phyloP scores from a whole-genome alignment of 2,797 vertebrate species.

The Acestrorhynchus altus region DNA sequence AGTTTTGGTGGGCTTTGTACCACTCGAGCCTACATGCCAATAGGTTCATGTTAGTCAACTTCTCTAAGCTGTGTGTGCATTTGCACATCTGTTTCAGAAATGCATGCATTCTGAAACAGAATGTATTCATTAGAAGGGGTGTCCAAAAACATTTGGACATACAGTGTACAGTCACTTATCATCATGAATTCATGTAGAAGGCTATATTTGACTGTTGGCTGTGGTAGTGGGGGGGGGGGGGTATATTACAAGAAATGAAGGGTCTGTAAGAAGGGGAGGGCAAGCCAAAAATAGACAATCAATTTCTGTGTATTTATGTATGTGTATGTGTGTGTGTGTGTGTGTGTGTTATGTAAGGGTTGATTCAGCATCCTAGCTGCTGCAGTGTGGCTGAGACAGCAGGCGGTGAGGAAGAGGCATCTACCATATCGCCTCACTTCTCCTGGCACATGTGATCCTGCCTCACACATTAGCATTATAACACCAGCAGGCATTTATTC shows the following conservation, averaged over 20 bases:
- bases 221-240: neutral
- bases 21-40: no score
- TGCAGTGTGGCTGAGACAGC: constrained; percentile 16
- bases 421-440: constrained; percentile 2
- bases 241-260: neutral
- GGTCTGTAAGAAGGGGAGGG: neutral
- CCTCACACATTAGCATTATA: constrained; percentile 7
- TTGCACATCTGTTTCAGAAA: no score
- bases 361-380: constrained; percentile 27
- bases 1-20: no score
- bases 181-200: neutral
- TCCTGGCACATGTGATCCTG: neutral
- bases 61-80: no score
- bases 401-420: neutral
- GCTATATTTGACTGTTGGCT: neutral
- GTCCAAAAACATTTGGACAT: no score
- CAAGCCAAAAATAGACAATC: constrained; percentile 32
- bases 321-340: constrained; percentile 25
- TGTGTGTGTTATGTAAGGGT: constrained; percentile 35
- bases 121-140: no score
- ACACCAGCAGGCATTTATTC: neutral
- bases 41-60: no score
- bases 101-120: no score
- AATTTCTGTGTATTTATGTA: constrained; percentile 17
- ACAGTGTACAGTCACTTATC: neutral